Evolutionary conservation across 2,888 invertebrate genomes (phyloP), one percentile per base, ranked within the genome.

Genomic region (Pristionchus exspectatus): DNA sequence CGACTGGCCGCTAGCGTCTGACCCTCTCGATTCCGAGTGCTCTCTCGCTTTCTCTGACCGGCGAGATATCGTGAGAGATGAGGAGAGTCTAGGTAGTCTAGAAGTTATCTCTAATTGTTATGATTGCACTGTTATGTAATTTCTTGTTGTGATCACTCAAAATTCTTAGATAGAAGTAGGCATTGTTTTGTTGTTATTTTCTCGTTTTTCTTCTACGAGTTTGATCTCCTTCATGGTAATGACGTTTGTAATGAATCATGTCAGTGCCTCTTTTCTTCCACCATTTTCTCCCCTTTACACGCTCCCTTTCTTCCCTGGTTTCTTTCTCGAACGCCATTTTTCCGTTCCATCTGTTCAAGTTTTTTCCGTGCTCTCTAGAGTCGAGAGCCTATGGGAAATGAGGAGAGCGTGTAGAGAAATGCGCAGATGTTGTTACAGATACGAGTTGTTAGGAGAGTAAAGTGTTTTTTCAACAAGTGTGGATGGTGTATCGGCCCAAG

Each of bases 231-330:
- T 74, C 72, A 72, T 9, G 18, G 72, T 72, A 27, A 33, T 44
- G 69, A 69, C 69, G 69, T 69, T 30, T 69, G 38, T 44, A 74
- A 33, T 74, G 74, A 74, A 74, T 74, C 74, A 33, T 21, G 69
- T 7, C 66, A 66, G 69, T 72, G 69, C 69, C 33, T 74, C 69
- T 69, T 27, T 69, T 50, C 44, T n/a, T 63, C 63, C 10, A 63
- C 63, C 63, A 63, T 63, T 63, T 63, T 10, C 59, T 59, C 59
- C 59, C 59, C 59, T 4, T 59, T 18, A 21, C 24, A 12, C 33
- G 7, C 72, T 72, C 72, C 69, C 30, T 33, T 72, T 33, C 72
- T 72, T 27, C 33, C 18, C 33, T 72, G 44, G 14, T 74, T 84
- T 84, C 84, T 84, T 27, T 84, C 84, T 33, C 38, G 74, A 74